Percentiles rank a stretch among this genome's conserved stretches.
phyloP scores from a whole-genome alignment of 1,140 invertebrate genomes.

The Zaprionus tsacasi region DNA sequence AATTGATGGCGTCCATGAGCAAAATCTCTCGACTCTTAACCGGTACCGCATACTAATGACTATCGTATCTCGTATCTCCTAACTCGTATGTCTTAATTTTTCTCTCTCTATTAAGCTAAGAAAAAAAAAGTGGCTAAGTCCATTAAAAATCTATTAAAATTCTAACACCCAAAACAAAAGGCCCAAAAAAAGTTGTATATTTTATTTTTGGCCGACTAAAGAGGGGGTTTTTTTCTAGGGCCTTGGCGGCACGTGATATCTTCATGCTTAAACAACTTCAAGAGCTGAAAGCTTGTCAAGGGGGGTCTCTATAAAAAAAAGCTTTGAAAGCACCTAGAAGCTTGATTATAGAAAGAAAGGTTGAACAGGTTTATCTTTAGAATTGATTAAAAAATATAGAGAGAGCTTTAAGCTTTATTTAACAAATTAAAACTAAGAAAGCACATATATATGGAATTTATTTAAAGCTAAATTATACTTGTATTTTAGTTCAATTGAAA shows the following conservation, averaged over 20 bases:
- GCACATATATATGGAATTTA: neutral
- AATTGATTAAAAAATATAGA: too few relatives aligned
- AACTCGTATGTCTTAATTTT: too few relatives aligned
- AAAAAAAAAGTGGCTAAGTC: neutral
- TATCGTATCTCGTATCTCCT: neutral
- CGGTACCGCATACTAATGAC: neutral
- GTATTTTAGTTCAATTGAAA: neutral
- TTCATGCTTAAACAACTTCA: neutral
- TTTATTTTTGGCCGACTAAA: too few relatives aligned
- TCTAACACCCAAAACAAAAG: neutral
- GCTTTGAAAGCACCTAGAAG: neutral
- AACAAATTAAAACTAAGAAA: neutral
- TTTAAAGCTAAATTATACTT: neutral
- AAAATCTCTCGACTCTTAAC: neutral
- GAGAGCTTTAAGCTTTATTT: neutral
- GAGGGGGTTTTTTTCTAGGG: neutral
- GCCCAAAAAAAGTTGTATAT: neutral
- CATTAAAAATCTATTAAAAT: conserved; percentile 10
- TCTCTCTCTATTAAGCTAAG: neutral
- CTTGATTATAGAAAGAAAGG: neutral
- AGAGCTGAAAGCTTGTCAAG: too few relatives aligned
- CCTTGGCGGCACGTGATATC: neutral
- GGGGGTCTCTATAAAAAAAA: neutral
- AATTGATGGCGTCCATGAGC: conserved; percentile 14
- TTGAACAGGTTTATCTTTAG: too few relatives aligned